Conservation (phyloP, 2,113 vertebrate genomes). For the Alligator sinensis region DNA sequence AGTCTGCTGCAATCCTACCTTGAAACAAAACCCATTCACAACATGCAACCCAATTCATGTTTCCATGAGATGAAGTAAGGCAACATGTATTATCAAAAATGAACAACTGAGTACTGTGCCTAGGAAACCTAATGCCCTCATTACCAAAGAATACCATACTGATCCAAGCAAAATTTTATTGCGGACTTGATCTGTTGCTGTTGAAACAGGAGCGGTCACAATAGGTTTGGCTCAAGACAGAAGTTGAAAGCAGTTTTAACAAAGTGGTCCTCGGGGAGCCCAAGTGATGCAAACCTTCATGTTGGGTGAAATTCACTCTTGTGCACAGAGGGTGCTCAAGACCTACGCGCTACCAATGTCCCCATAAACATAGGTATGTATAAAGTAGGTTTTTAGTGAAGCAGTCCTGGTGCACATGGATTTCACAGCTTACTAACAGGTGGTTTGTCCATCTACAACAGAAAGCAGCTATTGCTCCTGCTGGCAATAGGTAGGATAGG, state of each 20-base stretch:
- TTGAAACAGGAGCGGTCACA: not conserved
- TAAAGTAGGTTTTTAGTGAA: not conserved
- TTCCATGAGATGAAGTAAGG: slow-evolving; percentile 20
- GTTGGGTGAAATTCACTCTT: not conserved
- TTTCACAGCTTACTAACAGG: not conserved
- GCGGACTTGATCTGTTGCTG: not conserved
- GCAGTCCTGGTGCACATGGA: not conserved
- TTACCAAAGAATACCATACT: not conserved
- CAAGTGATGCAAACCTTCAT: not conserved
- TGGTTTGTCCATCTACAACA: not conserved
- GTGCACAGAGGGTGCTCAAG: not conserved
- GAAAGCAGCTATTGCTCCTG: not conserved
- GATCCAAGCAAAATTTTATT: not conserved
- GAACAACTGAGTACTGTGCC: not conserved
- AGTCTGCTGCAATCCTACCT: not conserved
- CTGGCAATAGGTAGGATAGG: not conserved
- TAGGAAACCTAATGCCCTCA: not conserved
- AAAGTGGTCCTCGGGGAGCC: fast-evolving
- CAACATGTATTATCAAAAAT: slow-evolving; percentile 47
- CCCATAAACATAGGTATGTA: not conserved
- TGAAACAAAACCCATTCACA: not conserved
- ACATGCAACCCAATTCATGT: fast-evolving
- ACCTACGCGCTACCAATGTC: not conserved
- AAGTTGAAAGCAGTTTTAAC: not conserved
- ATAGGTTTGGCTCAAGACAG: not conserved